phyloP scores from a whole-genome alignment of 64 coral and sea anemone species.

The Dendrophyllia cribrosa region DNA sequence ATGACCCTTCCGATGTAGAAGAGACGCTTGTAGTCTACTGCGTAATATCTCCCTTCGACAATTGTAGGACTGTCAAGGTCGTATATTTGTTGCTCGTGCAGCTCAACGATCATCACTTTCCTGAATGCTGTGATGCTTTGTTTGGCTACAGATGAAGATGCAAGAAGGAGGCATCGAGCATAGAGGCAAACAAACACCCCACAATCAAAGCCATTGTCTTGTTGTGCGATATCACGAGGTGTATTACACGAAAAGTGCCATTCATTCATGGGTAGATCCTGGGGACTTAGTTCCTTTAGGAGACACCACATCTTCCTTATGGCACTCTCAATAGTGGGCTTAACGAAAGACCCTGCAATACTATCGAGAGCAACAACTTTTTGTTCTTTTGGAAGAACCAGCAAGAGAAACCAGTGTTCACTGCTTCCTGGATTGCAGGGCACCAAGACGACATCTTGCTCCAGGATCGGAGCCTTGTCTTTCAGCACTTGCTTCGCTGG shows the following conservation, averaged over 20 bases:
- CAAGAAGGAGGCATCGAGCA: slow-evolving; percentile 18
- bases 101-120: slow-evolving; percentile 24
- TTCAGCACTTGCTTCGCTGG: background rate
- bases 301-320: slow-evolving; percentile 56
- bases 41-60: slow-evolving; percentile 30
- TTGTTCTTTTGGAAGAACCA: slow-evolving; percentile 24
- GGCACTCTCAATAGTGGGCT: slow-evolving; percentile 16
- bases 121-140: slow-evolving; percentile 21
- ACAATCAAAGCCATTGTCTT: slow-evolving; percentile 56
- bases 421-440: slow-evolving; percentile 43
- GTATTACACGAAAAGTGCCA: slow-evolving; percentile 34
- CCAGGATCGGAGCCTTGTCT: slow-evolving; percentile 33
- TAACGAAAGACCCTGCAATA: slow-evolving; percentile 18
- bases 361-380: slow-evolving; percentile 25
- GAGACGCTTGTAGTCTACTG: background rate
- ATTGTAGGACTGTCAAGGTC: background rate
- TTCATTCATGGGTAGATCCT: background rate
- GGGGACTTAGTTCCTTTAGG: background rate
- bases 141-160: slow-evolving; percentile 22
- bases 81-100: slow-evolving; percentile 15
- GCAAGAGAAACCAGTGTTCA: slow-evolving; percentile 63
- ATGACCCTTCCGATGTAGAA: background rate
- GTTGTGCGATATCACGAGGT: slow-evolving; percentile 26
- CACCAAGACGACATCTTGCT: slow-evolving; percentile 53
- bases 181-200: slow-evolving; percentile 22